Percentiles rank a stretch among this genome's conserved stretches.
Evolutionary conservation across 1,140 invertebrate species (phyloP).

Genomic region (Eriosoma lanigerum): DNA sequence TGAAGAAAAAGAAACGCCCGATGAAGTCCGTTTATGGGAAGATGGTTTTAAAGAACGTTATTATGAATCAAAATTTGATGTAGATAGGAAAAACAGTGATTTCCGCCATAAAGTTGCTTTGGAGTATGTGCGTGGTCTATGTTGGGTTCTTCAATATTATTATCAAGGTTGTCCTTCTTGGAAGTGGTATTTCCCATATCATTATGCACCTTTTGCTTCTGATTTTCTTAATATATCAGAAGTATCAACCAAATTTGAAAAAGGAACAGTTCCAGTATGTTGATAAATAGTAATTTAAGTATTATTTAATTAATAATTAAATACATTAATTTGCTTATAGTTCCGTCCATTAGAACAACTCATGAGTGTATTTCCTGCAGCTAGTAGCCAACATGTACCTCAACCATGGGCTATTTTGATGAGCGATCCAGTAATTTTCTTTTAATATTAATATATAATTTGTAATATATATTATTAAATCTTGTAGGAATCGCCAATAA

Average conservation of each 20-base stretch:
- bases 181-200: constrained; percentile 99
- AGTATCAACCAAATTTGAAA: constrained; percentile 84
- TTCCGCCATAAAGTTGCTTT: constrained; percentile 83
- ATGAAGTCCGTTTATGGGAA: constrained; percentile 96
- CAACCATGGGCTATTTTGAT: constrained; percentile 91
- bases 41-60: constrained; percentile 97
- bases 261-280: constrained; percentile 80
- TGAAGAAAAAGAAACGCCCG: constrained; percentile 78
- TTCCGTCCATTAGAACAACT: constrained; percentile 97
- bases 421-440: constrained; percentile 77
- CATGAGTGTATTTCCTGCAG: constrained; percentile 99
- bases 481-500: constrained; percentile 84
- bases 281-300: constrained; percentile 14
- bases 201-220: constrained; percentile 99
- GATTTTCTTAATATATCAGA: constrained; percentile 93
- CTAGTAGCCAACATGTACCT: constrained; percentile 91
- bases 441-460: constrained; percentile 23
- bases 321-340: constrained; percentile 61
- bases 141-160: constrained; percentile 98
- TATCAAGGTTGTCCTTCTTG: constrained; percentile 99
- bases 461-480: constrained; percentile 41
- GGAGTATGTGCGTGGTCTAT: constrained; percentile 93
- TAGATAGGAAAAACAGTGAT: constrained; percentile 73
- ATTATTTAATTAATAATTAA: constrained; percentile 47
- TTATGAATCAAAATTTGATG: constrained; percentile 97